Conservation (phyloP, 2,888 invertebrate species). For the Crocallis elinguaria region DNA sequence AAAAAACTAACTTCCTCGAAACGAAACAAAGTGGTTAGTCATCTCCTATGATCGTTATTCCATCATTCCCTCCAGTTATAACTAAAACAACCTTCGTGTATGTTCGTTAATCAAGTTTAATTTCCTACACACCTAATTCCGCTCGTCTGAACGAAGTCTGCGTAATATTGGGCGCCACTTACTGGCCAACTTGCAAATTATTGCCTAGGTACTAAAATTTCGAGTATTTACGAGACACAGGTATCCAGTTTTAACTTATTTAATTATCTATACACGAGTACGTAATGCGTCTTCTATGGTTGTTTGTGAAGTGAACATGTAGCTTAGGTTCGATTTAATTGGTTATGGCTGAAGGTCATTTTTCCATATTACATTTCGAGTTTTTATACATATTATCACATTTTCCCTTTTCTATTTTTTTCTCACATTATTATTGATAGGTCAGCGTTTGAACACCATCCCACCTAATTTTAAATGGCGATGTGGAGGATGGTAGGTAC, state of each 20-base stretch:
- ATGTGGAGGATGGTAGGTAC: no score
- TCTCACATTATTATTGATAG: no score
- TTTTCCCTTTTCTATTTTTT: no score
- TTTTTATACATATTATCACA: no score
- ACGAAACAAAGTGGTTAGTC: slow-evolving; percentile 18
- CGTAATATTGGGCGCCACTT: slow-evolving; percentile 28
- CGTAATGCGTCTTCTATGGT: no score
- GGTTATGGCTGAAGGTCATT: no score
- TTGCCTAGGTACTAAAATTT: slow-evolving; percentile 25
- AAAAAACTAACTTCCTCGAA: neutral
- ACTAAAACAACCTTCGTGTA: slow-evolving; percentile 35
- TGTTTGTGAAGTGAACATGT: no score
- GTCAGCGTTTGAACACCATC: no score
- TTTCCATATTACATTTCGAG: no score
- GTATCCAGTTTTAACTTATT: slow-evolving; percentile 9
- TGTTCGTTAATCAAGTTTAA: slow-evolving; percentile 30
- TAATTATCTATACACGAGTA: neutral
- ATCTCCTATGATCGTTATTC: slow-evolving; percentile 22
- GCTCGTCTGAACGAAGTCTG: slow-evolving; percentile 30
- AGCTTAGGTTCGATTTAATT: no score
- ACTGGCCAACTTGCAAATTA: slow-evolving; percentile 17
- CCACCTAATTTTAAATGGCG: no score
- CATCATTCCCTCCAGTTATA: slow-evolving; percentile 23
- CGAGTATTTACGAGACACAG: neutral
- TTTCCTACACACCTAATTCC: slow-evolving; percentile 24